Conservation (phyloP, 1,140 invertebrate genomes). For the Drosophila watanabei region DNA sequence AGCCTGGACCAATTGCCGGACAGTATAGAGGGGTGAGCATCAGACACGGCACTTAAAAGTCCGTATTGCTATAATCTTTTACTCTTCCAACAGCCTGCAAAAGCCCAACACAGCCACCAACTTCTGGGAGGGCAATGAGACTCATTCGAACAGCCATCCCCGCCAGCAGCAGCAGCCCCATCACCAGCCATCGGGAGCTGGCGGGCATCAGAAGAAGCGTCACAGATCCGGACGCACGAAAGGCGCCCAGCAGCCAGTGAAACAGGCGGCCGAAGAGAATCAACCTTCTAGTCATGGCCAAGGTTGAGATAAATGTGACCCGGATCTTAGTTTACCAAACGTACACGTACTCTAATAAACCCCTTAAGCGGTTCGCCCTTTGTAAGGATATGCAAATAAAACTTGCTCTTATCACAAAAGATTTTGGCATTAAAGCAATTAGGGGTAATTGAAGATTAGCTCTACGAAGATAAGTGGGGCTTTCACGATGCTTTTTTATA, state of each 20-base stretch:
- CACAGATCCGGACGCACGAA: constrained; percentile 35
- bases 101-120: constrained; percentile 55
- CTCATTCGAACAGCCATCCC: neutral
- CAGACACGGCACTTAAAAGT: neutral
- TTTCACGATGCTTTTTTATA: constrained; percentile 1
- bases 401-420: constrained; percentile 28
- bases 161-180: constrained; percentile 14
- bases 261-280: constrained; percentile 7
- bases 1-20: constrained; percentile 87
- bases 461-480: constrained; percentile 18
- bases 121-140: constrained; percentile 47
- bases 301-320: constrained; percentile 4
- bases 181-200: neutral
- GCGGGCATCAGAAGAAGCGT: constrained; percentile 39
- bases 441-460: constrained; percentile 26
- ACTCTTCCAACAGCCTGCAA: constrained; percentile 43
- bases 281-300: constrained; percentile 11
- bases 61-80: neutral
- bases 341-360: neutral
- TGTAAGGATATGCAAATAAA: constrained; percentile 47
- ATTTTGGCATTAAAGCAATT: constrained; percentile 18
- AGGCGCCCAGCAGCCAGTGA: constrained; percentile 15
- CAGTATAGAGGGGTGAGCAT: constrained; percentile 86
- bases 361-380: neutral
- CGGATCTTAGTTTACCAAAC: neutral